Base-by-base conservation (phyloP, 2,113 vertebrate species). In the Rhinoptilus africanus region DNA sequence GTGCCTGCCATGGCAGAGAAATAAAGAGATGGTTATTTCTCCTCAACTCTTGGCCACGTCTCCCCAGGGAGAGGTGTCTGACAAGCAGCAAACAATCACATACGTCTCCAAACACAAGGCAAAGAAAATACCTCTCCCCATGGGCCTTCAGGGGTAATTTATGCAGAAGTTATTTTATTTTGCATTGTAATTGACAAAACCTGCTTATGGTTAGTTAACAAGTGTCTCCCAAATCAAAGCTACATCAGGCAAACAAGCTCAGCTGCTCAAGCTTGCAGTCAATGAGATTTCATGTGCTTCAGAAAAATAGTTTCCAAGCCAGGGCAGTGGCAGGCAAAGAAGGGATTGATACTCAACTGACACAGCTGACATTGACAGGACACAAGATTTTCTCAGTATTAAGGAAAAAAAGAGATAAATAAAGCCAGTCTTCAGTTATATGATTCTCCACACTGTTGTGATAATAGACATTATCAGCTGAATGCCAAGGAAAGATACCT, bases 211-310 rank as follows among this genome's bases (percentile, higher is more conserved):
- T 14, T 43, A 14, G 23, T n/a, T n/a, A n/a, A 18, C 20, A 8
- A 67, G 75, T n/a, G 45, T 39, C 34, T 67, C 30, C 64, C 12
- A 4, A 41, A 10, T 18, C 35, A 47, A 28, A 54, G 71, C 27
- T 6, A 4, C 3, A 0, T 30, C 43, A 14, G 35, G 45, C 57
- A 37, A 8, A 45, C 5, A 3, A 66, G 43, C 28, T 28, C 16
- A 8, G 18, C 81, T 39, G 67, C 50, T 72, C 27, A 1, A 0
- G 51, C 43, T 34, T 10, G 26, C 50, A 4, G 8, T 8, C 32
- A 45, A 14, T 3, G 56, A 43, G 27, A 19, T 28, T 16, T 16
- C 57, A 7, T 0, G 0, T 28, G 50, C 0, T 0, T 22, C 73
- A 23, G 32, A 35, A 63, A 12, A 48, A 18, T 6, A 30, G 41